Evolutionary conservation across 2,888 invertebrate genomes (phyloP), one percentile per base, ranked within the genome.

Genomic region (Globia sparganii): DNA sequence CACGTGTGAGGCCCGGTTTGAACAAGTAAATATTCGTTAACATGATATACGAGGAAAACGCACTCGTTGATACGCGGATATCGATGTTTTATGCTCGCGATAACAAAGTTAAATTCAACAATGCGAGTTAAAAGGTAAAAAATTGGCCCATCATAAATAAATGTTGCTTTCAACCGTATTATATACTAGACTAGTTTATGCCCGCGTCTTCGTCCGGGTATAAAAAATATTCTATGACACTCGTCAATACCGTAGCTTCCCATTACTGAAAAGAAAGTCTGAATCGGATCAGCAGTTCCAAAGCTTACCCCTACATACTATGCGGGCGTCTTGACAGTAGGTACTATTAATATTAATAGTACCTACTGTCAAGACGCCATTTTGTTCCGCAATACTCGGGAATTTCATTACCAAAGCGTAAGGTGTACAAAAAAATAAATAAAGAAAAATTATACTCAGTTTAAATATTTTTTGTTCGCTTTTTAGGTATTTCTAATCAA

Each of bases 21-120:
- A 68, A 80, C 80, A 88, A 80, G 79, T 86, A 75, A 83, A 85
- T 86, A 82, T 85, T 85, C 83, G 79, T 83, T 81, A 83, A 85
- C 68, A 69, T 81, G 80, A 80, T 80, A 81, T 78, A 86, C 65
- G 81, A 73, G 81, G 80, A 70, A 61, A 69, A 53, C 77, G 77
- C 70, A 77, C 77, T 77, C 78, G 66, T 67, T 78, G 80, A 86
- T 80, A 61, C 65, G 61, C 62, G 34, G 56, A 64, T 78, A 76
- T 77, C 77, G 65, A 77, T 77, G 37, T 78, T 82, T 87, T 79
- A 85, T 85, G 66, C 72, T 61, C n/a, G 40, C 43, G 85, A 79
- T 85, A 87, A 77, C 82, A 58, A 82, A 62, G 69, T 83, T 82
- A 85, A 83, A 74, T 85, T 75, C 59, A 70, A 85, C 64, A 67